These are phyloP conservation scores for Cololabis saira DNA, from an alignment of 2,113 vertebrate species.

Conservation along the genomic window DNA sequence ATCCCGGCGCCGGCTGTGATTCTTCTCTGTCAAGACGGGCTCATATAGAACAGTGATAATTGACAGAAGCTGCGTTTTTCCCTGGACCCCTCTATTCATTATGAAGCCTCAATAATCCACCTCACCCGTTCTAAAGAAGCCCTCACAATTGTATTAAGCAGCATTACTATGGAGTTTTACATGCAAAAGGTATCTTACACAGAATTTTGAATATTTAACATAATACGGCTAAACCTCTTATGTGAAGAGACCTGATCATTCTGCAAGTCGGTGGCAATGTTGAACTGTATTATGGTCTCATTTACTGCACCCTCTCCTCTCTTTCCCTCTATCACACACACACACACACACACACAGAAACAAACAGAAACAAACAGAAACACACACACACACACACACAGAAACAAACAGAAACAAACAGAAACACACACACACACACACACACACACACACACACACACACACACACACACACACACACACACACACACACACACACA, in stretches of 20 bases:
- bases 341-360: no score
- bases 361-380: no score
- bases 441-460: no score
- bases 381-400: no score
- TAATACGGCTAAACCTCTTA: background rate
- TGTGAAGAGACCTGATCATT: background rate
- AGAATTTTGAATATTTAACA: constrained; percentile 14
- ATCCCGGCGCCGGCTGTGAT: constrained; percentile 65
- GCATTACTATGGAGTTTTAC: background rate
- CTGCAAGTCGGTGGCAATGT: background rate
- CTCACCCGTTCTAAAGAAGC: constrained; percentile 3
- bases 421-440: no score
- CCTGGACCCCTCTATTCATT: constrained; percentile 64
- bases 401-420: no score
- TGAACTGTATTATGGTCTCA: background rate
- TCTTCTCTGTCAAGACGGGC: constrained; percentile 59
- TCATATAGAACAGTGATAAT: constrained; percentile 64
- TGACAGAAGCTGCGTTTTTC: constrained; percentile 60
- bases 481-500: no score
- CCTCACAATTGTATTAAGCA: constrained; percentile 39
- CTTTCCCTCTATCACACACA: no score
- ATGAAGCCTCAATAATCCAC: constrained; percentile 53
- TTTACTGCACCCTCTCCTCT: background rate
- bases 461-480: no score
- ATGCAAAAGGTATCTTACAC: constrained; percentile 17